phyloP scores from a whole-genome alignment of 2,888 invertebrate species.

The Pammene fasciana region DNA sequence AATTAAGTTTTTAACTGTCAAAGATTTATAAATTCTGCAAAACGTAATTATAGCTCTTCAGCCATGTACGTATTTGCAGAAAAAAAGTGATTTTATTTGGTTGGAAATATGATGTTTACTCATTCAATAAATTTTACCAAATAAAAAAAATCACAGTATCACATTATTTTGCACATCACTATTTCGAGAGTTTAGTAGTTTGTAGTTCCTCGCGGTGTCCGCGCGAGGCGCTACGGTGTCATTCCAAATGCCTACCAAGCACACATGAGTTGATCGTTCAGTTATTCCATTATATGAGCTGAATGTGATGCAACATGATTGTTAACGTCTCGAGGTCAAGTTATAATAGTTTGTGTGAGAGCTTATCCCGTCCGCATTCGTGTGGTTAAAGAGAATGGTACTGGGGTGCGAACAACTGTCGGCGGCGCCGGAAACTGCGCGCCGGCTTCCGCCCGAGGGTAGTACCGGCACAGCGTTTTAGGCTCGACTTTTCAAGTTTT shows the following conservation, averaged over 20 bases:
- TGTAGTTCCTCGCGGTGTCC: slow-evolving; percentile 68
- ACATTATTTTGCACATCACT: slow-evolving; percentile 28
- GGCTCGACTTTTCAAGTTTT: slow-evolving; percentile 59
- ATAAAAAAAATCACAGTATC: not conserved
- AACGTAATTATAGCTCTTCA: too few species aligned
- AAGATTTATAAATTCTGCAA: too few species aligned
- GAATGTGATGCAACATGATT: not conserved
- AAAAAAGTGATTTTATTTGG: too few species aligned
- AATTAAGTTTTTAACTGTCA: too few species aligned
- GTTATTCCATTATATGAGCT: not conserved
- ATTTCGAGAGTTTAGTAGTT: slow-evolving; percentile 42
- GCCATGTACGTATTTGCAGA: too few species aligned
- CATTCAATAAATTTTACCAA: too few species aligned
- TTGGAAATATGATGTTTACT: too few species aligned
- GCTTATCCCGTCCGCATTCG: not conserved
- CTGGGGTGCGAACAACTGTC: slow-evolving; percentile 76
- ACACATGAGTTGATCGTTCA: not conserved
- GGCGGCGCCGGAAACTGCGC: slow-evolving; percentile 75
- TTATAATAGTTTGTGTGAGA: not conserved
- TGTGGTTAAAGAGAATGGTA: not conserved
- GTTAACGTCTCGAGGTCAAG: not conserved
- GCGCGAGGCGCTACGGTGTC: slow-evolving; percentile 75
- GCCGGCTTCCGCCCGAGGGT: slow-evolving; percentile 75
- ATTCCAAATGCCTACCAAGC: not conserved
- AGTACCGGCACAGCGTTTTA: slow-evolving; percentile 62